Base-by-base conservation (phyloP, 2,113 vertebrate species). In the Perccottus glenii region DNA sequence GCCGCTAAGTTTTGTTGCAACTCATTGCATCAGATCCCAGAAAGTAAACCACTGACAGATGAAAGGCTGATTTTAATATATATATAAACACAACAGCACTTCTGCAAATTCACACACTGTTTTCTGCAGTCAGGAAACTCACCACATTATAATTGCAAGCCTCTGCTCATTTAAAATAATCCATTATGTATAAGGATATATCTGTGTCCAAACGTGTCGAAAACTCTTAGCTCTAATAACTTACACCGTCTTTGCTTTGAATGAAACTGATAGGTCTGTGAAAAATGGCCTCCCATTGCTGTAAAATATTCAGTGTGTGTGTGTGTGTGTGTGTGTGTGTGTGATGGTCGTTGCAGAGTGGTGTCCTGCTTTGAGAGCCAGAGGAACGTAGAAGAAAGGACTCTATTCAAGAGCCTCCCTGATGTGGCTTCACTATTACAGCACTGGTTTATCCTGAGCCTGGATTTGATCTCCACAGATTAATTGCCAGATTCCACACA, bases 271-370 rank as follows among this genome's bases (percentile, higher is more conserved):
- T 84, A 87, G 67, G 78, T 53, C 74, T 64, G 84, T 72, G 60
- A 87, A 90, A 51, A 91, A 92, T 92, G 90, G 84, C 83, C 33
- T 12, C 62, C 19, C 65, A 50, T 43, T 35, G 74, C 83, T 78
- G 75, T 90, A 64, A 92, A 91, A 91, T 91, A 89, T 91, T 90
- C 67, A 90, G 81, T 44, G 33, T 79, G 80, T 67, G 70, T 43
- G 19, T 15, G 59, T 49, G 73, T 60, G 60, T 36, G 65, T 68
- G 40, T 36, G 56, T 67, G 35, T 45, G 62, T 71, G 71, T 57
- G 48, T 16, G 48, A 19, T 50, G 48, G 48, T 19, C 9, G 27
- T 10, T 5, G 5, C 38, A 10, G 51, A 14, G 51, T 40, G 38
- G 2, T 40, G 38, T 40, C 38, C 68, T 63, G 81, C 60, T 67